phyloP scores from a whole-genome alignment of 2,888 invertebrate species.

The Leucania comma region DNA sequence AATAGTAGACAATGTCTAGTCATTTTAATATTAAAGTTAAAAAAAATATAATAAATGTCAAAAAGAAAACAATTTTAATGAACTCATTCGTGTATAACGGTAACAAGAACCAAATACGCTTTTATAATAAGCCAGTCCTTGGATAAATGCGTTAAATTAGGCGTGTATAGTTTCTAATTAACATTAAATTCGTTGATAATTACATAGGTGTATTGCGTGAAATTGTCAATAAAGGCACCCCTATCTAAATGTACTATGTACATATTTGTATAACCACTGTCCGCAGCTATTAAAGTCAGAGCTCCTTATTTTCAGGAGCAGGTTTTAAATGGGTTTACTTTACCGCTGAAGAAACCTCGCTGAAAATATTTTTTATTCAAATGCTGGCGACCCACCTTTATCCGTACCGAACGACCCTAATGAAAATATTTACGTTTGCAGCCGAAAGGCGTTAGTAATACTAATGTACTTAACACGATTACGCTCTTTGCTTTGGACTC shows the following conservation, averaged over 20 bases:
- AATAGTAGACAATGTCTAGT: conserved; percentile 46
- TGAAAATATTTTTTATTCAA: conserved; percentile 36
- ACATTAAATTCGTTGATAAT: conserved; percentile 31
- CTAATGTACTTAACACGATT: conserved; percentile 51
- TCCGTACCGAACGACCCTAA: conserved; percentile 13
- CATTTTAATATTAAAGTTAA: conserved; percentile 61
- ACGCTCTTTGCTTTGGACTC: conserved; percentile 45
- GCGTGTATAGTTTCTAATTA: conserved; percentile 48
- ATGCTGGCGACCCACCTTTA: conserved; percentile 13
- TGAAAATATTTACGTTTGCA: conserved; percentile 40
- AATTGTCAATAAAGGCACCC: conserved; percentile 3
- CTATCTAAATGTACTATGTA: conserved; percentile 4
- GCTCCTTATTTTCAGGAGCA: conserved; percentile 11
- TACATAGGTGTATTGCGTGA: conserved; percentile 15
- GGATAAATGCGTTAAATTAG: conserved; percentile 26
- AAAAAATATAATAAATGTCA: conserved; percentile 22
- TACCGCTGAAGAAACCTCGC: conserved; percentile 21
- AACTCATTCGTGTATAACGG: conserved; percentile 43
- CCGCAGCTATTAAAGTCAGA: conserved; percentile 13
- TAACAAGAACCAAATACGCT: conserved; percentile 19
- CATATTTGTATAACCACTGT: conserved; percentile 16
- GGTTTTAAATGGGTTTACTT: conserved; percentile 38
- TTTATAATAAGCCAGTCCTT: conserved; percentile 28
- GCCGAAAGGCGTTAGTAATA: conserved; percentile 33
- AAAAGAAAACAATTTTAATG: conserved; percentile 17